Evolutionary conservation across 2,113 vertebrate genomes (phyloP).

Genomic region (Corythaixoides concolor): DNA sequence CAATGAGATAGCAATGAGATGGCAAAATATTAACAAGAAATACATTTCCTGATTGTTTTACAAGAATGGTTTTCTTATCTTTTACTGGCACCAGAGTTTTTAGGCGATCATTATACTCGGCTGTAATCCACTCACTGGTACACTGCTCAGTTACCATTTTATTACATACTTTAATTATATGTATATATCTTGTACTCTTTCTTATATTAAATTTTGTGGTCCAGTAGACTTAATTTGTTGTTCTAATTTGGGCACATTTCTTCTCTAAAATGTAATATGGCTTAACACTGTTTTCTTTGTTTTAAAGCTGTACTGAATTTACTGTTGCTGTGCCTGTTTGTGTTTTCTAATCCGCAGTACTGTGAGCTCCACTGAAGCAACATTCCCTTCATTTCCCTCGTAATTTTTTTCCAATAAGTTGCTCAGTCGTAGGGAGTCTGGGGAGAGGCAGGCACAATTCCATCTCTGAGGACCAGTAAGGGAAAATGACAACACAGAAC

Average conservation of each 20-base stretch:
- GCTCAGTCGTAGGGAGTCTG: rapidly evolving
- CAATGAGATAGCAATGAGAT: neutral
- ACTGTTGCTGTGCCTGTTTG: slow-evolving; percentile 52
- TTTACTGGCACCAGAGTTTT: slow-evolving; percentile 22
- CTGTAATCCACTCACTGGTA: neutral
- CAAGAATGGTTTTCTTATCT: slow-evolving; percentile 36
- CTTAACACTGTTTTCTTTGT: slow-evolving; percentile 62
- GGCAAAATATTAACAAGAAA: slow-evolving; percentile 33
- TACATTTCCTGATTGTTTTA: slow-evolving; percentile 13
- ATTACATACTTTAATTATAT: slow-evolving; percentile 47
- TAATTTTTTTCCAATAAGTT: slow-evolving; percentile 23
- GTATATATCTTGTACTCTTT: slow-evolving; percentile 33
- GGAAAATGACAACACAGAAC: neutral
- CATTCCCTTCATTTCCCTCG: slow-evolving; percentile 36
- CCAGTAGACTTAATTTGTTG: slow-evolving; percentile 69
- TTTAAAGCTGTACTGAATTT: slow-evolving; percentile 61
- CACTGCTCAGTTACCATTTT: slow-evolving; percentile 23
- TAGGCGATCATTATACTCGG: neutral
- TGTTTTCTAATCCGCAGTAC: slow-evolving; percentile 52
- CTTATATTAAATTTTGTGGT: slow-evolving; percentile 73
- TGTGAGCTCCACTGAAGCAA: slow-evolving; percentile 59
- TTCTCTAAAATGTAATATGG: slow-evolving; percentile 51
- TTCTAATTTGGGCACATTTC: slow-evolving; percentile 65
- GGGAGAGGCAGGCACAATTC: neutral
- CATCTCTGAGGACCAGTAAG: neutral